These are phyloP conservation scores for Paelopatides confundens DNA, from an alignment of 53 echinoderm and acorn worm genomes.

Conservation along the genomic window DNA sequence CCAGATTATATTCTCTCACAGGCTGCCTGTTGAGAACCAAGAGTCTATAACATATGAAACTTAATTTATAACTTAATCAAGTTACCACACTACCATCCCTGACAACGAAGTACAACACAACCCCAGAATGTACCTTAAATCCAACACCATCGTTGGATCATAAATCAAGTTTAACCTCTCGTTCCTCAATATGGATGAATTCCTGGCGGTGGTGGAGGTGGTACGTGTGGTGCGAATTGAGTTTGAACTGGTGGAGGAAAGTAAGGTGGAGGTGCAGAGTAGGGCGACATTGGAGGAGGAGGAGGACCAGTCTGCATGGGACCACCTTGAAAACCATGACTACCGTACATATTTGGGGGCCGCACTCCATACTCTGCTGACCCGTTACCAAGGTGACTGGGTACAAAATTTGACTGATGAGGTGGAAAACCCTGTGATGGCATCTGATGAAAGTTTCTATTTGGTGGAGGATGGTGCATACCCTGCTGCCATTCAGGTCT, in stretches of 20 bases:
- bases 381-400: neutral
- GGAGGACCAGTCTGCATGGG: neutral
- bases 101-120: too few species aligned
- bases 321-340: neutral
- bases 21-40: too few species aligned
- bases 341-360: neutral
- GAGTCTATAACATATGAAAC: too few species aligned
- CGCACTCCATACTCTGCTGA: neutral
- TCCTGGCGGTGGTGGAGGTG: neutral
- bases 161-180: too few species aligned
- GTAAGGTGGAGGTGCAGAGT: neutral
- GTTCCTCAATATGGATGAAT: neutral
- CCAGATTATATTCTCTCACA: too few species aligned
- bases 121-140: too few species aligned
- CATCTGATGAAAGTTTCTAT: neutral
- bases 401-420: neutral
- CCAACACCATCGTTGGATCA: too few species aligned
- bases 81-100: too few species aligned
- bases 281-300: slow-evolving; percentile 10
- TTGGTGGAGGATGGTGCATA: neutral
- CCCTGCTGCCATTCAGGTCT: neutral
- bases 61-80: too few species aligned
- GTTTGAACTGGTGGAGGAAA: neutral
- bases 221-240: neutral
- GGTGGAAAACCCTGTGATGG: neutral